Evolutionary conservation across 1,140 invertebrate genomes (phyloP).

Genomic region (Halictus rubicundus): DNA sequence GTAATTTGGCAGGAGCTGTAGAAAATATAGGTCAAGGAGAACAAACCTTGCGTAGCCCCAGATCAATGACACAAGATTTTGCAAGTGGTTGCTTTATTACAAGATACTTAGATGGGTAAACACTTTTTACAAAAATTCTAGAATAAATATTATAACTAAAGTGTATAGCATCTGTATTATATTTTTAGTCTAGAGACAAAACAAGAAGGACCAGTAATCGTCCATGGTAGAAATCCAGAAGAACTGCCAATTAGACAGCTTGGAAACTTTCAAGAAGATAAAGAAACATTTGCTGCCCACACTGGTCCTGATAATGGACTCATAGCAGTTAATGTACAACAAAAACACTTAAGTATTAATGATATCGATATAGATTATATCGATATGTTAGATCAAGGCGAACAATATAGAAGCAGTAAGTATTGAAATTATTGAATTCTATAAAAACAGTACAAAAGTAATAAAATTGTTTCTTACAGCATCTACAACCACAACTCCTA

Average conservation of each 20-base stretch:
- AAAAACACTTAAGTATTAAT: slow-evolving; percentile 84
- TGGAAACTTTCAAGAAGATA: slow-evolving; percentile 80
- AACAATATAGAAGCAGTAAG: slow-evolving; percentile 78
- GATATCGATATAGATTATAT: slow-evolving; percentile 89
- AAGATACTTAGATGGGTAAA: slow-evolving; percentile 87
- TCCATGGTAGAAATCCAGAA: slow-evolving; percentile 85
- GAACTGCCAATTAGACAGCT: slow-evolving; percentile 84
- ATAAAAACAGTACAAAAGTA: background rate
- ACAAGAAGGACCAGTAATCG: slow-evolving; percentile 82
- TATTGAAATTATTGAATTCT: slow-evolving; percentile 82
- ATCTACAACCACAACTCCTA: slow-evolving; percentile 56
- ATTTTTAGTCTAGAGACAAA: slow-evolving; percentile 73
- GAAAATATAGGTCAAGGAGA: slow-evolving; percentile 78
- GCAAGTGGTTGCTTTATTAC: slow-evolving; percentile 86
- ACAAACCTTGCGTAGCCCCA: slow-evolving; percentile 66
- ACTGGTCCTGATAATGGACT: slow-evolving; percentile 90
- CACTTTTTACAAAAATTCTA: background rate
- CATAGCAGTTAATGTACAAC: slow-evolving; percentile 86
- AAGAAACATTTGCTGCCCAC: slow-evolving; percentile 84
- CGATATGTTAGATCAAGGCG: slow-evolving; percentile 84
- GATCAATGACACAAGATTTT: slow-evolving; percentile 75
- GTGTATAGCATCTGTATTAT: background rate
- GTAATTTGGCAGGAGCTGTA: slow-evolving; percentile 82
- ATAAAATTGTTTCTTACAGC: slow-evolving; percentile 26
- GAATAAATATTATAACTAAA: slow-evolving; percentile 37